Conservation (phyloP, 2,888 invertebrate species). For the Erannis defoliaria region DNA sequence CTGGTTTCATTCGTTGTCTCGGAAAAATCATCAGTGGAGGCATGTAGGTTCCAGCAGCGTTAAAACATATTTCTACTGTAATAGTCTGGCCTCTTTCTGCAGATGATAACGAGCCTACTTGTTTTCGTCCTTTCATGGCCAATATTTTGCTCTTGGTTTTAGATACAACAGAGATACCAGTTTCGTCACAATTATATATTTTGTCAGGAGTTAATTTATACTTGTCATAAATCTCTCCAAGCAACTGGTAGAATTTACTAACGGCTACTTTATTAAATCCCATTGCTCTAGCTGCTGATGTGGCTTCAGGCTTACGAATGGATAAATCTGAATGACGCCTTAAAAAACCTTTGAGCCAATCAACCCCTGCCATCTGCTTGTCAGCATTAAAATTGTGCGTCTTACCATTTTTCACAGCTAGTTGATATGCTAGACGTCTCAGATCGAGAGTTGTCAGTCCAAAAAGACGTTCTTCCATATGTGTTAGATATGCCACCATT, state of each 20-base stretch:
- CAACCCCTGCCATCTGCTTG: not conserved
- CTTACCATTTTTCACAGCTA: not conserved
- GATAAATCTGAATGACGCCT: no score
- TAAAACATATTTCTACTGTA: not conserved
- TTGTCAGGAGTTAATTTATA: not conserved
- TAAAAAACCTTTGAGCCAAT: not conserved
- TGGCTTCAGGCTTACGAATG: not conserved
- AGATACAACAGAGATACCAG: not conserved
- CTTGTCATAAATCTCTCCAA: not conserved
- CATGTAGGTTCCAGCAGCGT: not conserved
- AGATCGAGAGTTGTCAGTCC: no score
- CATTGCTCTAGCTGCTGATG: no score
- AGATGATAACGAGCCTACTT: not conserved
- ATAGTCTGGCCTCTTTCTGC: not conserved
- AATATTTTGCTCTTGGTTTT: no score
- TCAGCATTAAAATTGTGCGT: not conserved
- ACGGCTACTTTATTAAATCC: not conserved
- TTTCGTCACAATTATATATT: not conserved
- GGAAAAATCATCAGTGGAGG: not conserved
- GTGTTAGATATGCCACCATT: no score
- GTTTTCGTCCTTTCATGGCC: no score
- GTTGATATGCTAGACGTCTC: no score
- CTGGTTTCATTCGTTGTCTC: slow-evolving; percentile 1
- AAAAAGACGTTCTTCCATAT: no score
- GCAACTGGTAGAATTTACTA: not conserved